A percentile compares a stretch with the other conserved stretches of the same genome.
These are phyloP conservation scores for Actinostola sp. DNA, from an alignment of 92 coral and sea anemone genomes.

Conservation along the genomic window DNA sequence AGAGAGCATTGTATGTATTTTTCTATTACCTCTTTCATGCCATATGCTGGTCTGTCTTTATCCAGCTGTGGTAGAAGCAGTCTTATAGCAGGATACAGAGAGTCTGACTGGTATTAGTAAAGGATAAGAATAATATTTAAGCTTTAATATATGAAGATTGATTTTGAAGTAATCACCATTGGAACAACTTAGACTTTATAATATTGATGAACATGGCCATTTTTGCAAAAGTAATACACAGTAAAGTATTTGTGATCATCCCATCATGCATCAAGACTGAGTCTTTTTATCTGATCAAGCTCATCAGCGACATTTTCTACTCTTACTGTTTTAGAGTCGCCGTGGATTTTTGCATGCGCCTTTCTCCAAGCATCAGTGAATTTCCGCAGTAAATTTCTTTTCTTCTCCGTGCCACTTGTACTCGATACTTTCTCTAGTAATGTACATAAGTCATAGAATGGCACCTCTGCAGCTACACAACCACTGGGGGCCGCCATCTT, in stretches of 20 bases:
- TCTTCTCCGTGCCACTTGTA: slow-evolving; percentile 86
- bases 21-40: slow-evolving; percentile 87
- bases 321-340: slow-evolving; percentile 76
- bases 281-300: too few relatives aligned
- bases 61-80: slow-evolving; percentile 91
- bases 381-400: slow-evolving; percentile 64
- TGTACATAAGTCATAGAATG: slow-evolving; percentile 82
- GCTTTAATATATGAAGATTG: too few relatives aligned
- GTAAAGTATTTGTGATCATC: too few relatives aligned
- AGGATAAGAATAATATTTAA: neutral
- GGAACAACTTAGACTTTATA: too few relatives aligned
- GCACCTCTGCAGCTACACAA: slow-evolving; percentile 84
- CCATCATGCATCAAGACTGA: too few relatives aligned
- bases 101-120: slow-evolving; percentile 63
- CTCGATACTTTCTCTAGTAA: slow-evolving; percentile 77
- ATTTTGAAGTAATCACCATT: too few relatives aligned
- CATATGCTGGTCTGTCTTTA: slow-evolving; percentile 95
- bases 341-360: slow-evolving; percentile 76
- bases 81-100: slow-evolving; percentile 86
- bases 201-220: too few relatives aligned
- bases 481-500: slow-evolving; percentile 75
- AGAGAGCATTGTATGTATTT: neutral
- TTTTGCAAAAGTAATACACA: too few relatives aligned
- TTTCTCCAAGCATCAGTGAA: slow-evolving; percentile 80
- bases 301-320: too few relatives aligned